Percentiles rank a stretch among this genome's conserved stretches.
Conservation (phyloP, 2,113 vertebrate species). For the Salvelinus sp. region DNA sequence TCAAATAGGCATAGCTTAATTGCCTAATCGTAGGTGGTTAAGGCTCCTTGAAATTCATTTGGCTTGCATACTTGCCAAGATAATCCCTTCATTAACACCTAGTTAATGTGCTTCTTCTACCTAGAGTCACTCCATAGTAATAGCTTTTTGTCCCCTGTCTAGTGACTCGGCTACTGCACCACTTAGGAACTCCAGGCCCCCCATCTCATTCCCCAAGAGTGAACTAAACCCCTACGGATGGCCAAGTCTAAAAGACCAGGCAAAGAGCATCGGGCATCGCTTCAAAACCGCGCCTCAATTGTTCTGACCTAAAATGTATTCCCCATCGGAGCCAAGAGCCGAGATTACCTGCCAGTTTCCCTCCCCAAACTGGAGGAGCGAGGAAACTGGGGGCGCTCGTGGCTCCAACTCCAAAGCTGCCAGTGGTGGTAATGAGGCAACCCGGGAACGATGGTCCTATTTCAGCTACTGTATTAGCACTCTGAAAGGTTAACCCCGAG, state of each 20-base stretch:
- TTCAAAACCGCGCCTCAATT: constrained; percentile 43
- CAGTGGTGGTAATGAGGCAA: constrained; percentile 67
- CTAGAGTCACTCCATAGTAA: constrained; percentile 2
- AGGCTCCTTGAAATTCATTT: not conserved
- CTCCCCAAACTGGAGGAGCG: constrained; percentile 50
- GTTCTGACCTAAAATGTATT: constrained; percentile 69
- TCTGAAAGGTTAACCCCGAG: constrained; percentile 73
- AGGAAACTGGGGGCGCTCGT: not conserved
- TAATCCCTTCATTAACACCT: constrained; percentile 8
- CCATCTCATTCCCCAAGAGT: not conserved
- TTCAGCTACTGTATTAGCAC: constrained; percentile 44
- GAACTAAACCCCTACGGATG: constrained; percentile 11
- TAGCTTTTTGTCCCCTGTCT: not conserved
- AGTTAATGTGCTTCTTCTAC: constrained; percentile 8
- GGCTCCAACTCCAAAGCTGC: constrained; percentile 58
- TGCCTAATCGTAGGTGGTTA: not conserved
- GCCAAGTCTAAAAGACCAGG: constrained; percentile 31
- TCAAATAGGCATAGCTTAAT: not conserved
- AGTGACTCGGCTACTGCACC: not conserved
- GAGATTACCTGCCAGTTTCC: constrained; percentile 31
- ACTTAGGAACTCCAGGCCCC: not conserved
- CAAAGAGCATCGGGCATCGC: constrained; percentile 38
- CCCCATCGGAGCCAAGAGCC: constrained; percentile 42
- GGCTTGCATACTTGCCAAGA: not conserved
- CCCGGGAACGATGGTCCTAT: constrained; percentile 64